These are phyloP conservation scores for Choloepus didactylus DNA, from an alignment of 2,797 vertebrate genomes.

Conservation along the genomic window DNA sequence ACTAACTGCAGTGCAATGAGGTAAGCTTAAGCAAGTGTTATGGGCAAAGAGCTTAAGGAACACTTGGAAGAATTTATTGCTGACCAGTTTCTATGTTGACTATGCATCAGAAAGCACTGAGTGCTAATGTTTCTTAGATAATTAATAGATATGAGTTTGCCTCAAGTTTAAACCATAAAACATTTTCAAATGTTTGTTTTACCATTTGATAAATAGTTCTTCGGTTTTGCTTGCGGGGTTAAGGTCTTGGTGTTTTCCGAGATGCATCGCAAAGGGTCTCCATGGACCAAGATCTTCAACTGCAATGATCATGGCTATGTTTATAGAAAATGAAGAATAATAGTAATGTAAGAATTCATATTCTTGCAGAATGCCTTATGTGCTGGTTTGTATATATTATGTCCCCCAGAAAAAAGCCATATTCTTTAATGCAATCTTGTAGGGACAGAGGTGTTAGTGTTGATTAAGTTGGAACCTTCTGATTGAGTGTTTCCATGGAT, in stretches of 20 bases:
- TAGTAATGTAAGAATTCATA: background rate
- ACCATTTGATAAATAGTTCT: background rate
- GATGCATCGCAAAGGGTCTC: background rate
- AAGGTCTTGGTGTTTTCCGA: background rate
- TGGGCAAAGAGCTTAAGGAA: background rate
- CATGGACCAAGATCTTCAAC: background rate
- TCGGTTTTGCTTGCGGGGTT: background rate
- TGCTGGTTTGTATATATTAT: too few relatives aligned
- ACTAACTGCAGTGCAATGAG: background rate
- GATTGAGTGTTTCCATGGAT: too few relatives aligned
- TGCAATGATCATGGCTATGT: background rate
- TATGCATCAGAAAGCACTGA: background rate
- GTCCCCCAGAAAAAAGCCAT: too few relatives aligned
- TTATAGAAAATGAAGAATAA: background rate
- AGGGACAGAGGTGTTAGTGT: too few relatives aligned
- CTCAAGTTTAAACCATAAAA: background rate
- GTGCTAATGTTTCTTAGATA: background rate
- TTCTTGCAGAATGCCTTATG: background rate
- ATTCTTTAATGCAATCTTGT: too few relatives aligned
- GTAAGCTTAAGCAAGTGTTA: background rate
- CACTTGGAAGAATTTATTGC: background rate
- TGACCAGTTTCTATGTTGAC: background rate
- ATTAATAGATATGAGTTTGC: background rate
- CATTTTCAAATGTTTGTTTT: background rate
- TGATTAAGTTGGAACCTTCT: too few relatives aligned